phyloP scores from a whole-genome alignment of 2,888 invertebrate species.

The Tinea semifulvella region DNA sequence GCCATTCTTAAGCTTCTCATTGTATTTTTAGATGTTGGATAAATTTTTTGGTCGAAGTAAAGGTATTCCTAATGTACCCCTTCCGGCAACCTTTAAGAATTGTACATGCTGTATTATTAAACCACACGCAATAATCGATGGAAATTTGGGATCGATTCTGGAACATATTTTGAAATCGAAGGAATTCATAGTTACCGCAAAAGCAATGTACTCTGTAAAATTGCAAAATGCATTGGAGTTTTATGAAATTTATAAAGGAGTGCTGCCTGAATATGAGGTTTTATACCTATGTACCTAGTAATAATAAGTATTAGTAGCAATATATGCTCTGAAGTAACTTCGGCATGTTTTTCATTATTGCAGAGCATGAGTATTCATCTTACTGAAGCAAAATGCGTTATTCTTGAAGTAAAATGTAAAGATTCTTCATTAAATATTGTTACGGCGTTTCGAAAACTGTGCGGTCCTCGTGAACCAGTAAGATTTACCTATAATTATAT shows the following conservation, averaged over 20 bases:
- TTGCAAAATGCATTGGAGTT: constrained; percentile 87
- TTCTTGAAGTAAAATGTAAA: constrained; percentile 77
- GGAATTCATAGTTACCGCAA: constrained; percentile 78
- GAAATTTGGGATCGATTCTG: constrained; percentile 77
- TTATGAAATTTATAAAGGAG: constrained; percentile 90
- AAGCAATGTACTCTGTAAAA: constrained; percentile 82
- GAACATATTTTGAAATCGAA: constrained; percentile 73
- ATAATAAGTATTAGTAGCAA: not conserved
- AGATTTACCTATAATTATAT: too few relatives aligned
- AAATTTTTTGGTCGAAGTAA: constrained; percentile 45
- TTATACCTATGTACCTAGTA: not conserved
- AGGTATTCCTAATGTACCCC: constrained; percentile 35
- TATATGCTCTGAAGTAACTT: not conserved
- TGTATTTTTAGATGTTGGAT: constrained; percentile 36
- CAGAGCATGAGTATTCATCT: constrained; percentile 84
- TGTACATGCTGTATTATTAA: constrained; percentile 87
- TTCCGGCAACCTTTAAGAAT: constrained; percentile 67
- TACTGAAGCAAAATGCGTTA: constrained; percentile 85
- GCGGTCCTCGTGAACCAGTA: constrained; percentile 85
- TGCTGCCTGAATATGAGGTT: constrained; percentile 78
- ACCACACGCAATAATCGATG: constrained; percentile 85
- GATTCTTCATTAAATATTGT: constrained; percentile 63
- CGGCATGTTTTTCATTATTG: constrained; percentile 22
- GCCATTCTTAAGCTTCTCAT: too few relatives aligned
- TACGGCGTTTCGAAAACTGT: constrained; percentile 79